Conservation (phyloP, 2,888 invertebrate genomes). For the Dioctria linearis region DNA sequence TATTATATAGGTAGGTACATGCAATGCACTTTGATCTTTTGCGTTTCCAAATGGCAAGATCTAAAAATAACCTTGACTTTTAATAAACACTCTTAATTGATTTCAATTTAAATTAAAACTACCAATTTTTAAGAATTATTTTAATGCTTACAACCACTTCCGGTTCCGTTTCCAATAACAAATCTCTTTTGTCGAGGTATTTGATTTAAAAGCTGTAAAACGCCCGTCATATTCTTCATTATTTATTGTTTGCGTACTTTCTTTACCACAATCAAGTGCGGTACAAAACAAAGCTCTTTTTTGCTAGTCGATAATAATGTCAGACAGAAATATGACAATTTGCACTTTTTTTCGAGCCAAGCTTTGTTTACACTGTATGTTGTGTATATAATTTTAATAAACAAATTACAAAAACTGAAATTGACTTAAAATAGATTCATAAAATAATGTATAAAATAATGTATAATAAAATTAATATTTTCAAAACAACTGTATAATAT, state of each 20-base stretch:
- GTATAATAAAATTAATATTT: too few species aligned
- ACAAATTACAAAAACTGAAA: too few species aligned
- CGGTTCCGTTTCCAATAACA: not conserved
- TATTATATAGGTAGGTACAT: too few species aligned
- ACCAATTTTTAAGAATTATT: not conserved
- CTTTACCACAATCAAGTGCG: not conserved
- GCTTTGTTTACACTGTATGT: too few species aligned
- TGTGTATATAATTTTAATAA: too few species aligned
- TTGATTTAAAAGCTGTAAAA: not conserved
- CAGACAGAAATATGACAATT: too few species aligned
- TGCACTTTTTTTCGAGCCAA: too few species aligned
- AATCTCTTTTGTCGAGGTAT: not conserved
- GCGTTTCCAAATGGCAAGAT: not conserved
- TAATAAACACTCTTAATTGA: not conserved
- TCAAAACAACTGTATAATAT: too few species aligned
- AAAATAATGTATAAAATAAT: too few species aligned
- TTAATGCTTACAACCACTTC: conserved; percentile 7
- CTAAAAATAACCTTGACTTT: conserved; percentile 29
- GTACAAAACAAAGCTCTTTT: too few species aligned
- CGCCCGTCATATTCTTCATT: not conserved
- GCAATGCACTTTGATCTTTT: conserved; percentile 11
- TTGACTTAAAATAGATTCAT: too few species aligned
- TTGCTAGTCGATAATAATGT: too few species aligned
- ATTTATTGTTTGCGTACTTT: not conserved
- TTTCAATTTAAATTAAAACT: not conserved